Percentiles rank a stretch among this genome's conserved stretches.
phyloP scores from a whole-genome alignment of 2,888 invertebrate genomes.

The Romanomermis culicivorax region DNA sequence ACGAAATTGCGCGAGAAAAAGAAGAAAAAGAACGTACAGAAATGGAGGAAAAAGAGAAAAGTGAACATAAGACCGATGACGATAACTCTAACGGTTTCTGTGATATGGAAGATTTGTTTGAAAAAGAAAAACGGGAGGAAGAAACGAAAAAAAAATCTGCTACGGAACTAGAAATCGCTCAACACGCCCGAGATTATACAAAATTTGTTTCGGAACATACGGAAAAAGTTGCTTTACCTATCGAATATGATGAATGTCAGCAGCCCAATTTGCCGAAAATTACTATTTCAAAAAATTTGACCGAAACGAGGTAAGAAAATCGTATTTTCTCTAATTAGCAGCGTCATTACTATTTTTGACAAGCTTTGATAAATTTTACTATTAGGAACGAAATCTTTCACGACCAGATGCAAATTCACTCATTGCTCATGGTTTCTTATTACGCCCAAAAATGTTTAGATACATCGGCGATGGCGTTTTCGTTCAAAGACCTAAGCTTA shows the following conservation, averaged over 20 bases:
- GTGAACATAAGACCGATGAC: neutral
- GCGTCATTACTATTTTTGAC: too few relatives aligned
- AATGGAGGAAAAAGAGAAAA: neutral
- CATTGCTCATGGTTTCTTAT: too few relatives aligned
- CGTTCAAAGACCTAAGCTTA: neutral
- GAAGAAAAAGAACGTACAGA: neutral
- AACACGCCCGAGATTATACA: conserved; percentile 13
- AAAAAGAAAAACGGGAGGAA: conserved; percentile 5
- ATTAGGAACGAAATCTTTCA: too few relatives aligned
- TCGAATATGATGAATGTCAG: too few relatives aligned
- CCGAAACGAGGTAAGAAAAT: too few relatives aligned
- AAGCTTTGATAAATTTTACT: too few relatives aligned
- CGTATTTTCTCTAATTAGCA: too few relatives aligned
- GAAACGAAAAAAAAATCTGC: neutral
- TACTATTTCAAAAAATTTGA: too few relatives aligned
- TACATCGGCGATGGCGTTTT: conserved; percentile 4
- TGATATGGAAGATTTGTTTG: neutral
- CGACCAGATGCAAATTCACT: too few relatives aligned
- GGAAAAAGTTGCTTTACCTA: neutral
- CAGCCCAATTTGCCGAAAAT: too few relatives aligned
- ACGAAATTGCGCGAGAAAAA: neutral
- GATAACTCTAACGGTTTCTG: neutral
- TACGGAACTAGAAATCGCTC: conserved; percentile 10
- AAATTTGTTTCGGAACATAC: conserved; percentile 6
- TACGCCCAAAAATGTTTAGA: neutral